Base-by-base conservation (phyloP, 2,797 vertebrate species). In the Acrocephalus scirpaceus region DNA sequence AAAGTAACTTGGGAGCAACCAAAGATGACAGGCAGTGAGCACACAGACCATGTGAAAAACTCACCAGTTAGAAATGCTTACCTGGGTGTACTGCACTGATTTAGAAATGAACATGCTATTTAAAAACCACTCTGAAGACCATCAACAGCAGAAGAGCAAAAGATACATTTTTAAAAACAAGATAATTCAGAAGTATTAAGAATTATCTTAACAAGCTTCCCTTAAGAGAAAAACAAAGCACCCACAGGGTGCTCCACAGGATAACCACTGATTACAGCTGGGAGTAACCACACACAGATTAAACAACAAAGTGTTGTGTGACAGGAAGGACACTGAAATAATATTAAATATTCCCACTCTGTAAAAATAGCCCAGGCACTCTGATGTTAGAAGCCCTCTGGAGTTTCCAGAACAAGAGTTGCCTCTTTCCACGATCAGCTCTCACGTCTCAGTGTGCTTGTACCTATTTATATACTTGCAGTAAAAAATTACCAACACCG, bases 201-300 rank as follows among this genome's bases (percentile, higher is more conserved):
- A 85, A 74, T 32, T 18, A 75, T n/a, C 70, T 94, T 65, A 62
- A 65, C 8, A 73, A 74, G 23, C 34, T 84, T 81, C 25, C 60
- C 71, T 80, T 81, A 90, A 96, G 77, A 93, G 85, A 84, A 90
- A 71, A 82, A 47, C 34, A 61, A 90, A 87, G 60, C 11, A 70
- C 69, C 38, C 66, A 44, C 30, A 53, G 77, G 93, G 79, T 69
- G 75, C 51, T 89, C 86, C 0, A 0, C 7, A 21, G 83, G 44
- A 66, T 44, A 80, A 78, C 92, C 83, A 79, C 76, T 32, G 74
- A 95, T 83, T 84, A 73, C 71, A 51, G 50, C 78, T 76, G 76
- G 67, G 91, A 96, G 94, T 71, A 86, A 82, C 71, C 12, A 1
- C 44, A 27, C 2, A 4, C 26, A 30, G 34, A 61, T 83, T 91